Base-by-base conservation (phyloP, 2,113 vertebrate species). In the Percopsis transmontana region DNA sequence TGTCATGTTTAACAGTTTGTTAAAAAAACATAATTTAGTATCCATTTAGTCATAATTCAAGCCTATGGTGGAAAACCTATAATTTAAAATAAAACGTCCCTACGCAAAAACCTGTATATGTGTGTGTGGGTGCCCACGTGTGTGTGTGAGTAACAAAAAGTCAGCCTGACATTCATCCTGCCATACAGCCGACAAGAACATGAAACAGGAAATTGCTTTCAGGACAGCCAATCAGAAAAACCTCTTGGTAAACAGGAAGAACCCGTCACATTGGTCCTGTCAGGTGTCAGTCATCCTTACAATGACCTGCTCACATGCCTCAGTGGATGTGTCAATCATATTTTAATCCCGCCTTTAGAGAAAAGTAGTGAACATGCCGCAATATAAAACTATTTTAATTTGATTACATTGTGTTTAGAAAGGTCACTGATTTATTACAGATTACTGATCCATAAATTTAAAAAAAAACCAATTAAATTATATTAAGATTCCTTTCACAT, bases 201-300 rank as follows among this genome's bases (percentile, higher is more conserved):
- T 88, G 87, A 76, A 90, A 87, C 83, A 88, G 87, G 85, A 89
- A 90, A 90, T 90, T 90, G 80, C 86, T 86, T 89, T 85, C 84
- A 78, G 81, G 86, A 88, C 84, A 85, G 68, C 89, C 87, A 89
- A 89, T 89, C 81, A 86, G 82, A 82, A 76, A 79, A 79, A 82
- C 77, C 70, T 85, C 73, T 74, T 24, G 14, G 72, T 88, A 88
- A 89, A 89, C 87, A 87, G 87, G 86, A 89, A 90, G 80, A 74
- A 76, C 21, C 76, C 65, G 57, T 89, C 87, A 85, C 60, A 86
- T 70, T 84, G 75, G 82, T 56, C 68, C 72, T 88, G 86, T 88
- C 89, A 88, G 74, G 60, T 87, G 87, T 80, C 89, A 88, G 53
- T 90, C 86, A 87, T 74, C 65, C 41, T 58, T 74, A 86, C 79